These are phyloP conservation scores for Pristionchus pacificus DNA, from an alignment of 1,140 invertebrate species.

Conservation along the genomic window DNA sequence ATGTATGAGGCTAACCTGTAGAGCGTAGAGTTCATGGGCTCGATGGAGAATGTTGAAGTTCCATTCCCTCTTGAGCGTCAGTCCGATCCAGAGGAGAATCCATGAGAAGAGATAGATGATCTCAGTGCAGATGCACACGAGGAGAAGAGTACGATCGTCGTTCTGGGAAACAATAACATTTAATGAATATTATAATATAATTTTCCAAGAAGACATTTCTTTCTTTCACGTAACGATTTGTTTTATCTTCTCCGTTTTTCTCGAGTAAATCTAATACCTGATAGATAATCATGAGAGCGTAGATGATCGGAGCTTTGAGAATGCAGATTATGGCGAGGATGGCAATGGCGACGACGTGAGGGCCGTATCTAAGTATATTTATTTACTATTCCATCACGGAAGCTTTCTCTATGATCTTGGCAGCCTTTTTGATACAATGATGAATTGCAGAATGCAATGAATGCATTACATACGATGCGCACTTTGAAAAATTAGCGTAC, in stretches of 20 bases:
- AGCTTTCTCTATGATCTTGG: too few relatives aligned
- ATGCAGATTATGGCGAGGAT: slow-evolving; percentile 40
- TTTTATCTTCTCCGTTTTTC: not conserved
- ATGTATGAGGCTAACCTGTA: too few relatives aligned
- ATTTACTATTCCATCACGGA: too few relatives aligned
- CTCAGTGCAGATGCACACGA: slow-evolving; percentile 45
- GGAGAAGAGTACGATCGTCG: slow-evolving; percentile 45
- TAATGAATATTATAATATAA: not conserved
- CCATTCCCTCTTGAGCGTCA: slow-evolving; percentile 47
- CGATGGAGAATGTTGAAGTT: slow-evolving; percentile 39
- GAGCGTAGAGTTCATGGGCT: slow-evolving; percentile 36
- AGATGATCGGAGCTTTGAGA: slow-evolving; percentile 47
- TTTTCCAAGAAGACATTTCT: not conserved
- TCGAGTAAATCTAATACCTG: slow-evolving; percentile 8
- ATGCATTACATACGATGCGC: too few relatives aligned
- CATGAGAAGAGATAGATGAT: slow-evolving; percentile 52
- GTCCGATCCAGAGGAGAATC: slow-evolving; percentile 48
- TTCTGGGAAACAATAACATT: too few relatives aligned
- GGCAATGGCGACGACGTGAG: slow-evolving; percentile 47
- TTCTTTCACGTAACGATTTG: too few relatives aligned
- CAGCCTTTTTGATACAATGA: too few relatives aligned
- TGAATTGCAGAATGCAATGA: too few relatives aligned
- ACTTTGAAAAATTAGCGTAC: not conserved
- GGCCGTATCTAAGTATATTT: slow-evolving; percentile 38
- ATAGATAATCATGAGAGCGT: slow-evolving; percentile 45